Evolutionary conservation across 2,888 invertebrate species (phyloP).

Genomic region (Caenorhabditis sp.): DNA sequence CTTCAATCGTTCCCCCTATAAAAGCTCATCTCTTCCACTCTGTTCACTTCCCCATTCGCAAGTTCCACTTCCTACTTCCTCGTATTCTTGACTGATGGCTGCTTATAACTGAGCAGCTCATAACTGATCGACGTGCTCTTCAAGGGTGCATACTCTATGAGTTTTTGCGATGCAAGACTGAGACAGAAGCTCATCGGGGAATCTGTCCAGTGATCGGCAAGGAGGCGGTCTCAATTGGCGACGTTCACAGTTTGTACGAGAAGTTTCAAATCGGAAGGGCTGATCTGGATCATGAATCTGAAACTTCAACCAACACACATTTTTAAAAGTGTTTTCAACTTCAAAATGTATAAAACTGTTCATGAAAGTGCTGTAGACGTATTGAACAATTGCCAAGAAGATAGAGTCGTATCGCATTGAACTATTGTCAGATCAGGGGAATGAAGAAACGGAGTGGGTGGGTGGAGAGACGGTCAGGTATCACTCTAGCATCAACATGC

Average conservation of each 20-base stretch:
- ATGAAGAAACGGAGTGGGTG: slow-evolving; percentile 21
- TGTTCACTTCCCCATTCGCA: neutral
- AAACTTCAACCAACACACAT: no score
- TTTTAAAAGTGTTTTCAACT: neutral
- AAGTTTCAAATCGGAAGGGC: neutral
- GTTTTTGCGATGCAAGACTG: neutral
- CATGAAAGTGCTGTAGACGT: slow-evolving; percentile 32
- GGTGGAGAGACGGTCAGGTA: neutral
- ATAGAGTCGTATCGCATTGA: slow-evolving; percentile 15
- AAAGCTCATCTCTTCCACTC: no score
- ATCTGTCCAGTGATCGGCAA: neutral
- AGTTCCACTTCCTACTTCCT: no score
- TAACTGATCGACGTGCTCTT: neutral
- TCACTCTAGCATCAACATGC: no score
- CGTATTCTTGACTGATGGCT: no score
- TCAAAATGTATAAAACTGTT: slow-evolving; percentile 2
- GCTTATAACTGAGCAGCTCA: neutral
- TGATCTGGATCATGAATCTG: no score
- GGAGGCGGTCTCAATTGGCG: neutral
- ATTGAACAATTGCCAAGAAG: slow-evolving; percentile 17
- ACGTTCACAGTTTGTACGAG: neutral
- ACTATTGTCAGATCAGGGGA: slow-evolving; percentile 30
- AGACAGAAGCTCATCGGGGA: neutral
- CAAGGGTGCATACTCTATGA: neutral
- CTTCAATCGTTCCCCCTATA: no score